These are phyloP conservation scores for Oryzias dopingdopingensis DNA, from an alignment of 2,797 vertebrate species.

Conservation along the genomic window DNA sequence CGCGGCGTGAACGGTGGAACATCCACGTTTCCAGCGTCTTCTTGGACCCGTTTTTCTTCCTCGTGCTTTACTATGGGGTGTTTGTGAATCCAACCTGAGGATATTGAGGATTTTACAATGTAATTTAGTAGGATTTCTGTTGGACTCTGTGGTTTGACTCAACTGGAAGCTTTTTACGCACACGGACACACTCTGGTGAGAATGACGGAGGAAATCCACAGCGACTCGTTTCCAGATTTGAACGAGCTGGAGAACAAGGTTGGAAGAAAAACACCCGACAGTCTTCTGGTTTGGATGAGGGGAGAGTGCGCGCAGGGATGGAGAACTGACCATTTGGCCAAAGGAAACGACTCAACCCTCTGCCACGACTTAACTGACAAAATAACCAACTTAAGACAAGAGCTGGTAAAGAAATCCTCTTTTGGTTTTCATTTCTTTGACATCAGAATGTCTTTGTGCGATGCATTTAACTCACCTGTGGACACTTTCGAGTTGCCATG, in stretches of 20 bases:
- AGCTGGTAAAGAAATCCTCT: slow-evolving; percentile 60
- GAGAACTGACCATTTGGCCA: slow-evolving; percentile 23
- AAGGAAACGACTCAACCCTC: slow-evolving; percentile 2
- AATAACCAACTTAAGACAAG: slow-evolving; percentile 59
- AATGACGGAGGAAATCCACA: slow-evolving; percentile 58
- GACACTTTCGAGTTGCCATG: not conserved
- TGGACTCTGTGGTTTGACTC: not conserved
- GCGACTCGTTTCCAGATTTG: slow-evolving; percentile 49
- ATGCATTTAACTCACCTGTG: not conserved
- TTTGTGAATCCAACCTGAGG: slow-evolving; percentile 35
- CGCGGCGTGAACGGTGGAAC: slow-evolving; percentile 30
- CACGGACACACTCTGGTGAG: not conserved
- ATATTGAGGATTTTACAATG: not conserved
- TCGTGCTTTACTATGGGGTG: slow-evolving; percentile 20
- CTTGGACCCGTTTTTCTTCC: slow-evolving; percentile 18
- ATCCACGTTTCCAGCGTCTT: slow-evolving; percentile 49
- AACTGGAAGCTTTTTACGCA: slow-evolving; percentile 19
- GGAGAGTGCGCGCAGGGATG: slow-evolving; percentile 39
- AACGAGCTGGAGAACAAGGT: slow-evolving; percentile 69
- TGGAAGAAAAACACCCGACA: slow-evolving; percentile 67
- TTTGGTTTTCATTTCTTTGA: not conserved
- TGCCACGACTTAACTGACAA: slow-evolving; percentile 48
- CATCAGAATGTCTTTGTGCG: not conserved
- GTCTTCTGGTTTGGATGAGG: slow-evolving; percentile 62
- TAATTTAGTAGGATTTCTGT: not conserved